Evolutionary conservation across 2,888 invertebrate genomes (phyloP), one percentile per base, ranked within the genome.

Genomic region (Apodemia hepburni): DNA sequence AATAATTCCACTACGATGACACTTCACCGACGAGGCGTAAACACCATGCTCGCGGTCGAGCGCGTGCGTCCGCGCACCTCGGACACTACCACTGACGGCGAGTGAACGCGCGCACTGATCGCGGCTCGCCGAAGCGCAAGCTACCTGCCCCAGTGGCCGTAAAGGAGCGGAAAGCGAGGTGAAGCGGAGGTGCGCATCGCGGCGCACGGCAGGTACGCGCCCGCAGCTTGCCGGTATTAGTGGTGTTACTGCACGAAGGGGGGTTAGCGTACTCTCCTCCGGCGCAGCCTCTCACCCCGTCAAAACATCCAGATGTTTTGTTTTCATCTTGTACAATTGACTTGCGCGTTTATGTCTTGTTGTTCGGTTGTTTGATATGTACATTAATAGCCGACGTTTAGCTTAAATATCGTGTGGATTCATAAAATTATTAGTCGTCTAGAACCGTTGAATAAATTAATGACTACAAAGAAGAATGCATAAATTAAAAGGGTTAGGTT

Each of bases 71-170:
- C 82, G 84, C 86, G 85, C 87, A 81, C 82, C 75, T 78, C 82
- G 76, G 77, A 90, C 89, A 90, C 90, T 89, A 89, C 90, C 89
- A 84, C 81, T 80, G 83, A 82, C 87, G 84, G 82, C 89, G 88
- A 90, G 87, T 80, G 89, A 89, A 78, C 89, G 89, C 89, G 89
- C 90, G 85, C 87, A 91, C 89, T 90, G 89, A 89, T 80, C 76
- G 65, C 61, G 66, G 80, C 72, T 75, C 79, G 80, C 81, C 33
- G 33, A 33, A 33, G 33, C 33, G 33, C 33, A 73, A 76, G 79
- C 84, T 87, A 87, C 87, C 89, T 85, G 87, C 70, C 68, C 70
- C 69, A 62, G 63, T 66, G 69, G 66, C 82, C 81, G 83, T 81
- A 81, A 84, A 45, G 42, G 42, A 45, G 42, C 42, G 42, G 42